Evolutionary conservation across 2,888 invertebrate genomes (phyloP), one percentile per base, ranked within the genome.

Genomic region (Caradrina kadenii): DNA sequence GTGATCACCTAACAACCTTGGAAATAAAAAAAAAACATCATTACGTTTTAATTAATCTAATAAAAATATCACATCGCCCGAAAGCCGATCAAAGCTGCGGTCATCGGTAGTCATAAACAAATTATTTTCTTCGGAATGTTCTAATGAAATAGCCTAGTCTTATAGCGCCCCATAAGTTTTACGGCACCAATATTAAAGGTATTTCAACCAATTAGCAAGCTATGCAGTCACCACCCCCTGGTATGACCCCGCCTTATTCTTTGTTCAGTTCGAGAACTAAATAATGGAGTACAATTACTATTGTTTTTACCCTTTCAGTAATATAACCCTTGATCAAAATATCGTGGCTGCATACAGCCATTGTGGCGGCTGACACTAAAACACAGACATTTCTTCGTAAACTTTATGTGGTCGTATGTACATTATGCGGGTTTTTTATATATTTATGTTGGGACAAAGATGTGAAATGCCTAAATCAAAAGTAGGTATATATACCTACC

Each of bases 151-250:
- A 74, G 35, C 69, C 79, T 71, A 83, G 82, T 65, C 72, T 76
- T 73, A 79, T 80, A 76, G 81, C 63, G 56, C 79, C 78, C 72
- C 48, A 77, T 81, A 75, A 80, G 70, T 72, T 84, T 86, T 84
- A 88, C 80, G 73, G 76, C 83, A 73, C 80, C 79, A 81, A 87
- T 87, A 87, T 77, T 85, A 70, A 78, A 84, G 81, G 77, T 82
- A 82, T 86, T 72, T 81, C 81, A 81, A 87, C 93, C 93, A 93
- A 93, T 94, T 93, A 93, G 90, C 86, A 82, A 81, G 79, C 85
- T 82, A 83, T 86, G 86, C 82, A 88, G 83, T 84, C 75, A 80
- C 91, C 88, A 89, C 93, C 93, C 91, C 88, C 87, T 90, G 72
- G 69, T 84, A 69, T 86, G 84, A 88, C 89, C 81, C 91, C 93